phyloP scores from a whole-genome alignment of 2,888 invertebrate species.

The Maniola hyperantus region DNA sequence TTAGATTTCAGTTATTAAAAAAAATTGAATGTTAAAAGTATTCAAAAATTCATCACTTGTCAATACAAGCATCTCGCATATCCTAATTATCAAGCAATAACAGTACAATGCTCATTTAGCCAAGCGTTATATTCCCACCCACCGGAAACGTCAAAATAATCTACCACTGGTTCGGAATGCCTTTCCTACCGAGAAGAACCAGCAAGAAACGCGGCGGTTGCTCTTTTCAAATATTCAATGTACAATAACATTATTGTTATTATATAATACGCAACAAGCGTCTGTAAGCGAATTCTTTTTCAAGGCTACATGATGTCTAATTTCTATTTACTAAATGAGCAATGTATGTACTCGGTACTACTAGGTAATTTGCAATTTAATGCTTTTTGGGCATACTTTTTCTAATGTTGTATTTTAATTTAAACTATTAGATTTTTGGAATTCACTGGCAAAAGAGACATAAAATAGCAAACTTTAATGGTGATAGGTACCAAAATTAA shows the following conservation, averaged over 20 bases:
- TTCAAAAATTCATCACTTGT: conserved; percentile 17
- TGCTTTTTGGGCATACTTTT: conserved; percentile 4
- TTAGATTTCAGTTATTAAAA: too few relatives aligned
- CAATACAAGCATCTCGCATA: conserved; percentile 25
- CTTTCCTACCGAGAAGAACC: too few relatives aligned
- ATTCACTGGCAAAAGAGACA: neutral
- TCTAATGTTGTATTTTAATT: conserved; percentile 4
- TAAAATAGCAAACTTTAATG: neutral
- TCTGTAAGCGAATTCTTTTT: conserved; percentile 25
- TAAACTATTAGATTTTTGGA: neutral
- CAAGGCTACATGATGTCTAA: neutral
- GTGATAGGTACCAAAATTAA: neutral
- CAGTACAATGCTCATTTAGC: conserved; percentile 49
- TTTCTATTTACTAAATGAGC: conserved; percentile 39
- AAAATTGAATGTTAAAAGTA: too few relatives aligned
- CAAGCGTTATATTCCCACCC: conserved; percentile 4
- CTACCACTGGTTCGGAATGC: neutral
- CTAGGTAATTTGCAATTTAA: conserved; percentile 19
- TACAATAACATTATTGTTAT: neutral
- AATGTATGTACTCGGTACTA: conserved; percentile 29
- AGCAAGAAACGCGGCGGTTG: too few relatives aligned
- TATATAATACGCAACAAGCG: neutral
- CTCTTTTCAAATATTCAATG: too few relatives aligned
- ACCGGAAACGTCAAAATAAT: neutral
- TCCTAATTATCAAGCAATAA: conserved; percentile 31